Conservation (phyloP, 2,888 invertebrate species). For the Blastobasis lacticolella region DNA sequence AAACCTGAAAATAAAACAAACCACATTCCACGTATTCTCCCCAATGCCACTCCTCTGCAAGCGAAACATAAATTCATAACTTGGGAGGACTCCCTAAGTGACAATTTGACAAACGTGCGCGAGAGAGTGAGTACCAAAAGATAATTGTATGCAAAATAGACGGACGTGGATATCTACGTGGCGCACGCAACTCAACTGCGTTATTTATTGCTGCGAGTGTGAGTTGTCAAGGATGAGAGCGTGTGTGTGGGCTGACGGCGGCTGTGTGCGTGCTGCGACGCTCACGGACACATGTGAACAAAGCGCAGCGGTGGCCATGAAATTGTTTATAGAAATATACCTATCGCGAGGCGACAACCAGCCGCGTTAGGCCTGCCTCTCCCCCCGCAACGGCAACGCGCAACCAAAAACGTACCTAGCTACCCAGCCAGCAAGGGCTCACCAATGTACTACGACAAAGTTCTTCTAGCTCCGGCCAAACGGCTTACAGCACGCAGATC, state of each 20-base stretch:
- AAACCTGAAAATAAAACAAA: too few species aligned
- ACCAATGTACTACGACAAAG: too few species aligned
- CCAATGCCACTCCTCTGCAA: too few species aligned
- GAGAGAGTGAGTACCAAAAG: slow-evolving; percentile 4
- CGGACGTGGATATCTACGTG: slow-evolving; percentile 34
- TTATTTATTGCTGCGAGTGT: slow-evolving; percentile 39
- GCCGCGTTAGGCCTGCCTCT: too few species aligned
- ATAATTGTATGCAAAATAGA: slow-evolving; percentile 40
- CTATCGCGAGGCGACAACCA: slow-evolving; percentile 4
- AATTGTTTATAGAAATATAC: slow-evolving; percentile 41
- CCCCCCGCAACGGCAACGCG: too few species aligned
- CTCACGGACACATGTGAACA: slow-evolving; percentile 44
- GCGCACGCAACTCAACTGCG: slow-evolving; percentile 47
- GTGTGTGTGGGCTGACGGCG: slow-evolving; percentile 21
- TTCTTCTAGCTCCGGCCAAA: too few species aligned
- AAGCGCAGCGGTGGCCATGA: slow-evolving; percentile 61
- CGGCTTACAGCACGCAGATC: neutral
- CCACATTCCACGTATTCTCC: too few species aligned
- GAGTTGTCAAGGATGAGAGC: slow-evolving; percentile 42
- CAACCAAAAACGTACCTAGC: too few species aligned
- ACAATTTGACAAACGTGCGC: too few species aligned
- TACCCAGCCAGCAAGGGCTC: too few species aligned
- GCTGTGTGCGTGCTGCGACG: slow-evolving; percentile 24
- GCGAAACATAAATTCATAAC: too few species aligned
- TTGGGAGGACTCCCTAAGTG: too few species aligned